These are phyloP conservation scores for Zoanthus gigantus DNA, from an alignment of 92 coral and sea anemone genomes.

Conservation along the genomic window DNA sequence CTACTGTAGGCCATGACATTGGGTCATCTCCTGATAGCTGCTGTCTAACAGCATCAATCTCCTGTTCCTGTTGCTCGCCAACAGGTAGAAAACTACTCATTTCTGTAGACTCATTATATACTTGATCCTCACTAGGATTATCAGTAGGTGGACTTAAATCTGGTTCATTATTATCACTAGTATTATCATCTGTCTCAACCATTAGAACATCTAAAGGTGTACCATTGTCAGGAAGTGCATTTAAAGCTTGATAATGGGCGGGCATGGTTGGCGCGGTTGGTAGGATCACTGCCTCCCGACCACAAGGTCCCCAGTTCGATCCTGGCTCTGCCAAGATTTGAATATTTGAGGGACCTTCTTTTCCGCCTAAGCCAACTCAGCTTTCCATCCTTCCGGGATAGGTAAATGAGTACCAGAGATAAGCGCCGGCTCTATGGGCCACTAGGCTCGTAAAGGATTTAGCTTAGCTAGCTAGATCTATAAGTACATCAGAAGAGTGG, in stretches of 20 bases:
- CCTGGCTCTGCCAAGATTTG: no score
- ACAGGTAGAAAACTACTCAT: constrained; percentile 4
- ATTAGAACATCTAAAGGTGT: constrained; percentile 3
- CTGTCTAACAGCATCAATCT: constrained; percentile 8
- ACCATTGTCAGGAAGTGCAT: constrained; percentile 5
- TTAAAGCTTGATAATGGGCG: not conserved
- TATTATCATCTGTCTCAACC: not conserved
- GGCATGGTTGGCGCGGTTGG: no score
- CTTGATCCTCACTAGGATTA: constrained; percentile 5
- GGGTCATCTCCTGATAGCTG: constrained; percentile 3
- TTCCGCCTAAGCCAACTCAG: no score
- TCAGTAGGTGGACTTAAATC: not conserved
- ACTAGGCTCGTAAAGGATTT: no score
- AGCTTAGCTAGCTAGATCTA: not conserved
- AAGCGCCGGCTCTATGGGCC: no score
- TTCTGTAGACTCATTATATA: not conserved
- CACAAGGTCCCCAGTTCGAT: no score
- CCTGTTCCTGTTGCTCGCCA: constrained; percentile 2
- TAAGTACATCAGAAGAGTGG: not conserved
- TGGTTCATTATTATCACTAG: constrained; percentile 2
- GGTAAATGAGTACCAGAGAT: no score
- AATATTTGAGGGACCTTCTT: no score
- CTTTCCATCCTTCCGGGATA: no score
- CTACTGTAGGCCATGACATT: constrained; percentile 5
- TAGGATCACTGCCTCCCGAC: no score